phyloP scores from a whole-genome alignment of 2,113 vertebrate genomes.

The Podiceps cristatus region DNA sequence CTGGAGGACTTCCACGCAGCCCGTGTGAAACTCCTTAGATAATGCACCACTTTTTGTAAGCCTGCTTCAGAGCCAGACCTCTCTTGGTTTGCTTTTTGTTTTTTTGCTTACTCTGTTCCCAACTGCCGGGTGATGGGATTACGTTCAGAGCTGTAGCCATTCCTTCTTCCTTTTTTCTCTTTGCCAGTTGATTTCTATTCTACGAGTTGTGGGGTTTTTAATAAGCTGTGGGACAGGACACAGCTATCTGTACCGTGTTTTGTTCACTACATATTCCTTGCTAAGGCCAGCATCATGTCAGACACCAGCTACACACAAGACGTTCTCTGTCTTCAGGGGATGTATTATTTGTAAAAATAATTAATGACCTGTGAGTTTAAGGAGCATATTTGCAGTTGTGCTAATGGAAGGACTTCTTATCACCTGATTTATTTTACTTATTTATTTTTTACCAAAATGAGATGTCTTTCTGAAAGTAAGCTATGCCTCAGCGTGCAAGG shows the following conservation, averaged over 20 bases:
- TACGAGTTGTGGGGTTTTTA: neutral
- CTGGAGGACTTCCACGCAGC: neutral
- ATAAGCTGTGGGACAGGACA: neutral
- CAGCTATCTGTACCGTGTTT: neutral
- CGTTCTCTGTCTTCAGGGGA: neutral
- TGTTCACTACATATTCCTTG: neutral
- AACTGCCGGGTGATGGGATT: neutral
- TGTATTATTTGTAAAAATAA: neutral
- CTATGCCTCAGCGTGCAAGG: neutral
- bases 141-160: neutral
- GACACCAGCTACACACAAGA: neutral
- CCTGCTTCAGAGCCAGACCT: neutral
- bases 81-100: neutral
- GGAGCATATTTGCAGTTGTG: neutral
- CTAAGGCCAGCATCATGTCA: neutral
- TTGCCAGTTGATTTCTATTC: neutral
- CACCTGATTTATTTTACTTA: neutral
- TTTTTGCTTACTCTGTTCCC: neutral
- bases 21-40: fast-evolving
- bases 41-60: neutral
- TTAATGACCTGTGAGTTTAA: neutral
- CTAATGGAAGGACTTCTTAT: neutral
- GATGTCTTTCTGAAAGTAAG: neutral
- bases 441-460: neutral
- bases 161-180: neutral